Base-by-base conservation (phyloP, 2,888 invertebrate species). In the Melieria crassipennis region DNA sequence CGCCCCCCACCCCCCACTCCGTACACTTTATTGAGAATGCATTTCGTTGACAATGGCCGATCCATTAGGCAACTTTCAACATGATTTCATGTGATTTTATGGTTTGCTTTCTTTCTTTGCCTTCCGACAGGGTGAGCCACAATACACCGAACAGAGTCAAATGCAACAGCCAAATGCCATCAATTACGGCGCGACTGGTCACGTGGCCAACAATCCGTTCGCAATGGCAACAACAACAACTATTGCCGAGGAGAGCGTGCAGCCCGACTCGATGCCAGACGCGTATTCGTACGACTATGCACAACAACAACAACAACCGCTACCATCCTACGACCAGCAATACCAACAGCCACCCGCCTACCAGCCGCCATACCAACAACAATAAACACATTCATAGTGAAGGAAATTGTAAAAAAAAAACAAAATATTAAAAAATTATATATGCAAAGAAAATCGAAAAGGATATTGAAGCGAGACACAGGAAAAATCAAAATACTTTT, bases 211-310 rank as follows among this genome's bases (percentile, higher is more conserved):
- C 76, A 90, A 90, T 70, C 90, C 90, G 7, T 90, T 90, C 52
- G 64, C 73, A 67, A 62, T 73, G 60, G 68, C 78, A 42, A 71
- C 70, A 62, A 77, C 70, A 62, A 77, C 78, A 46, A 88, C 85
- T 76, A 87, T 79, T 88, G 89, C 89, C 76, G 90, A 91, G 71
- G 90, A 91, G 80, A 89, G 89, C 6, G 90, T 92, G 7, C 93
- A 93, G 82, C 92, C 91, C 3, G 90, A 71, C 45, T 76, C 60
- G 64, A 69, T 62, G 58, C 65, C 70, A n/a, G 76, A 70, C 60
- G 55, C 67, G 56, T 76, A 76, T 66, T 69, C 74, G 50, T 79
- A 77, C 52, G 80, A 80, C 47, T 80, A 80, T 72, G 72, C 64
- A 50, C 69, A 73, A 60, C 69, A 70, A 66, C 75, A 67, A 57